These are phyloP conservation scores for Helicorthomorpha holstii DNA, from an alignment of 1,140 invertebrate genomes.

Conservation along the genomic window DNA sequence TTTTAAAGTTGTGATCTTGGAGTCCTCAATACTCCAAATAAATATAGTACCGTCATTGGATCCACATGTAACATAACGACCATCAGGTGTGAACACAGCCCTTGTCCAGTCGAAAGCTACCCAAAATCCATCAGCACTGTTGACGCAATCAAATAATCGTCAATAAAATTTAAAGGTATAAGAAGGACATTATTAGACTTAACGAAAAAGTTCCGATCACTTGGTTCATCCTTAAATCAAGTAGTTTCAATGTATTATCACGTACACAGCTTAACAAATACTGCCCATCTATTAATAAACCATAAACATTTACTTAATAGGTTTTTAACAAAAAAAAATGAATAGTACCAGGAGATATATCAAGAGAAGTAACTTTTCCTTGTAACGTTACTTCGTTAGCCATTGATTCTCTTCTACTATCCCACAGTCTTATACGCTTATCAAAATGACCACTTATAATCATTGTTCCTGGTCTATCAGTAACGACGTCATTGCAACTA, in stretches of 20 bases:
- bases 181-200: conserved; percentile 11
- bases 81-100: conserved; percentile 80
- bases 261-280: conserved; percentile 77
- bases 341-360: conserved; percentile 69
- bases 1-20: conserved; percentile 63
- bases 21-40: conserved; percentile 71
- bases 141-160: conserved; percentile 6
- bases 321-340: too few relatives aligned
- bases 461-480: conserved; percentile 68
- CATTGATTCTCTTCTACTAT: conserved; percentile 48
- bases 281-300: conserved; percentile 75
- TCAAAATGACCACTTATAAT: conserved; percentile 97
- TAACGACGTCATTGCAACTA: conserved; percentile 89
- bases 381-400: conserved; percentile 64
- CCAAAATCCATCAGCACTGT: conserved; percentile 81
- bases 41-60: conserved; percentile 76
- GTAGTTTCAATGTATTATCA: conserved; percentile 83
- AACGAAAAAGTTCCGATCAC: conserved; percentile 78
- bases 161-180: background rate
- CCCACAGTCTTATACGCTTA: conserved; percentile 92
- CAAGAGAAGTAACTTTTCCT: conserved; percentile 87
- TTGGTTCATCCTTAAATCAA: conserved; percentile 87
- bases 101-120: conserved; percentile 86
- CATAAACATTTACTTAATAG: too few relatives aligned
- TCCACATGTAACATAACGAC: conserved; percentile 70